Percentiles rank a stretch among this genome's conserved stretches.
phyloP scores from a whole-genome alignment of 2,797 vertebrate species.

The Oceanodroma leucorhoa region DNA sequence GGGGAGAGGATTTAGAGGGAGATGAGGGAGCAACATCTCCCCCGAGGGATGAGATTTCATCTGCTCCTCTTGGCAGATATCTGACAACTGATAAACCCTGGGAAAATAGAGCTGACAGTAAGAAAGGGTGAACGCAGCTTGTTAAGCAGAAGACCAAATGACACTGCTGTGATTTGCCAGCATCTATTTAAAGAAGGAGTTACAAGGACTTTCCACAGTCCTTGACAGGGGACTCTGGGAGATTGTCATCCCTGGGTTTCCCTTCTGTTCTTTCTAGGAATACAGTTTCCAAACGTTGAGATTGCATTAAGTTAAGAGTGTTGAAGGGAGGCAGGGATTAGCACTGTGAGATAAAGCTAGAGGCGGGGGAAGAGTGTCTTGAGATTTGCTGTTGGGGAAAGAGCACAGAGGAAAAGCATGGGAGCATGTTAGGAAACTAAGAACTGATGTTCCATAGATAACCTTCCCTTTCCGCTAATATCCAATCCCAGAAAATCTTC shows the following conservation, averaged over 20 bases:
- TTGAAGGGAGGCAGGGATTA: not conserved
- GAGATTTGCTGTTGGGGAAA: not conserved
- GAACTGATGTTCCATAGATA: not conserved
- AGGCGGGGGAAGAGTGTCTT: not conserved
- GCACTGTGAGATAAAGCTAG: not conserved
- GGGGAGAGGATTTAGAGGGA: not conserved
- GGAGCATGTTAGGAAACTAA: not conserved
- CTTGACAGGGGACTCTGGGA: conserved; percentile 8
- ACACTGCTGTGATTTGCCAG: conserved; percentile 45
- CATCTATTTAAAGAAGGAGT: conserved; percentile 52
- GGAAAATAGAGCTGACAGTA: conserved; percentile 46
- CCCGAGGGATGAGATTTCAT: conserved; percentile 43
- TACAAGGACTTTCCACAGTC: conserved; percentile 29
- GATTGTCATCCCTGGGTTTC: not conserved
- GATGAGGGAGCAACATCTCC: not conserved
- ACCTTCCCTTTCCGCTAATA: not conserved
- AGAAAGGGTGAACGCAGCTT: conserved; percentile 42
- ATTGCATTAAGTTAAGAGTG: not conserved
- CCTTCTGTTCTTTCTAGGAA: conserved; percentile 3
- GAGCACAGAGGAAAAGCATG: not conserved
- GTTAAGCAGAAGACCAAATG: conserved; percentile 52
- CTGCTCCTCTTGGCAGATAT: conserved; percentile 53
- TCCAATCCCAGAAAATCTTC: not conserved
- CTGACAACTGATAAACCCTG: conserved; percentile 28
- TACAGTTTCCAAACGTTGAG: not conserved